phyloP scores from a whole-genome alignment of 1,140 invertebrate species.

The Cydia pomonella region DNA sequence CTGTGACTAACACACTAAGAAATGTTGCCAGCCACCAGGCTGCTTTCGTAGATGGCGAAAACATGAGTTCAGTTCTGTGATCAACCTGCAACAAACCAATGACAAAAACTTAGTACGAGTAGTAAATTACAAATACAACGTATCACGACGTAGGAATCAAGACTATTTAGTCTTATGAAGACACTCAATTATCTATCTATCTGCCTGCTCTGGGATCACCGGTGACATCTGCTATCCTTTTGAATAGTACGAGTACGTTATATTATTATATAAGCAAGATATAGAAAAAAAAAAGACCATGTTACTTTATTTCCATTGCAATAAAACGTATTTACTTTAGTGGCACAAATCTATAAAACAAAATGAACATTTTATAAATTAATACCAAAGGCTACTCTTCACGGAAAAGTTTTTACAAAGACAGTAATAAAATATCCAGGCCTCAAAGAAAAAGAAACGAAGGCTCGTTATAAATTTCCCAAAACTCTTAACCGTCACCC shows the following conservation, averaged over 20 bases:
- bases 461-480: slow-evolving; percentile 44
- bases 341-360: background rate
- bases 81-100: slow-evolving; percentile 55
- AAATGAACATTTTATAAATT: background rate
- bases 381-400: slow-evolving; percentile 1
- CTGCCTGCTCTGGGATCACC: no score
- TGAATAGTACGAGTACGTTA: no score
- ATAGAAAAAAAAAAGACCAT: slow-evolving; percentile 26
- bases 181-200: no score
- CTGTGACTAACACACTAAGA: slow-evolving; percentile 73
- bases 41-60: slow-evolving; percentile 68
- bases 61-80: slow-evolving; percentile 65
- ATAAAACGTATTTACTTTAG: slow-evolving; percentile 1
- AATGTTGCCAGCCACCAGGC: slow-evolving; percentile 77
- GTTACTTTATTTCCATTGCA: no score
- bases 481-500: slow-evolving; percentile 43
- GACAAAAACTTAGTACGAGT: background rate
- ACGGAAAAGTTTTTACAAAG: slow-evolving; percentile 8
- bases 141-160: background rate
- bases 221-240: no score
- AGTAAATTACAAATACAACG: no score
- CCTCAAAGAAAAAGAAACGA: slow-evolving; percentile 35
- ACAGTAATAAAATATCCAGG: slow-evolving; percentile 29
- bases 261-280: background rate
- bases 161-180: background rate